phyloP scores from a whole-genome alignment of 2,888 invertebrate genomes.

The Himalopsyche anomala region DNA sequence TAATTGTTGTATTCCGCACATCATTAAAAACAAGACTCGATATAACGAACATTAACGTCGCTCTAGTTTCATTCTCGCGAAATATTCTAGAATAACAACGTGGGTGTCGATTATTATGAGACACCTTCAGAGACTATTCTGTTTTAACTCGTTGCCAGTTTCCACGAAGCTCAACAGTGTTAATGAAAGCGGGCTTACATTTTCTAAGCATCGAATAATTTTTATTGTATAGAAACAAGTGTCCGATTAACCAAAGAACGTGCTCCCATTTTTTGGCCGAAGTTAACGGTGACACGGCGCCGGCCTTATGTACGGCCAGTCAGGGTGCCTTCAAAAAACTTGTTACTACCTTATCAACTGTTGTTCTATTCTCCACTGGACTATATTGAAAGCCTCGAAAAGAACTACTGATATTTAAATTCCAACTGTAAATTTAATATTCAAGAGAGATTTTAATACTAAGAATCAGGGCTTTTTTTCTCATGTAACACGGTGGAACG shows the following conservation, averaged over 20 bases:
- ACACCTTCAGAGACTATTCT: background rate
- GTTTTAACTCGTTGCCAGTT: conserved; percentile 17
- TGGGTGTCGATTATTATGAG: conserved; percentile 11
- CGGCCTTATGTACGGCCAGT: conserved; percentile 13
- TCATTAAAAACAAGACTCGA: too few species aligned
- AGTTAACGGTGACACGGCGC: conserved; percentile 57
- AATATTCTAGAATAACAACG: background rate
- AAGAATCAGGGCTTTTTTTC: too few species aligned
- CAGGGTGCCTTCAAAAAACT: conserved; percentile 45
- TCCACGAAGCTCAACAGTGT: background rate
- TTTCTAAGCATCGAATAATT: conserved; percentile 52
- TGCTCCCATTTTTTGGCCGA: conserved; percentile 61
- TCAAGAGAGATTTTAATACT: too few species aligned
- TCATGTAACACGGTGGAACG: too few species aligned
- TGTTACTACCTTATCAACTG: background rate
- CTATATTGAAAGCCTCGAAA: too few species aligned
- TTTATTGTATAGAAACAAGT: conserved; percentile 58
- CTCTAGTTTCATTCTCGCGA: background rate
- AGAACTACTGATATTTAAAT: too few species aligned
- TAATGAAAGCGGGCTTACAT: conserved; percentile 52
- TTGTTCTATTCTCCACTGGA: background rate
- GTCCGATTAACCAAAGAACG: conserved; percentile 60
- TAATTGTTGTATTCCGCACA: too few species aligned
- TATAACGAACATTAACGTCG: too few species aligned
- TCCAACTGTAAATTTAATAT: too few species aligned